Conservation (phyloP, 2,797 vertebrate species). For the Erpetoichthys calabaricus region DNA sequence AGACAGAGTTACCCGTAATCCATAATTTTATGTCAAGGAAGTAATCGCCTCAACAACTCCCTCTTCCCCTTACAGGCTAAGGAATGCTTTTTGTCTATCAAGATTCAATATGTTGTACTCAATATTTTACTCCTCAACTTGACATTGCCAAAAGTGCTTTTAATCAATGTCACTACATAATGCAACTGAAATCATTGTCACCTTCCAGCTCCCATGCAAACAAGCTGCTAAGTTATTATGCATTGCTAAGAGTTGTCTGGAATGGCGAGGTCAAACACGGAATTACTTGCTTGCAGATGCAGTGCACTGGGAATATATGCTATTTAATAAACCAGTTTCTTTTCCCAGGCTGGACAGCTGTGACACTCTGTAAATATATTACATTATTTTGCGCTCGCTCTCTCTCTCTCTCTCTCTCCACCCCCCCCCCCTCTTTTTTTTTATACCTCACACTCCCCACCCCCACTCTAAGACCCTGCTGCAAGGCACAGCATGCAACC, state of each 20-base stretch:
- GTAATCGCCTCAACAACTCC: constrained; percentile 11
- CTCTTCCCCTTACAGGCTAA: constrained; percentile 14
- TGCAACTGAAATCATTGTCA: constrained; percentile 32
- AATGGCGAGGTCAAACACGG: constrained; percentile 17
- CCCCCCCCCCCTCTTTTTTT: constrained; percentile 2
- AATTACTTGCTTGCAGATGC: constrained; percentile 37
- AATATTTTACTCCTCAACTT: too few relatives aligned
- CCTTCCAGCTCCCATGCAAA: constrained; percentile 24
- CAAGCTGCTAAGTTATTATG: constrained; percentile 48
- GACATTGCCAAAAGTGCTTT: constrained; percentile 42
- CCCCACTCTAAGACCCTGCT: constrained; percentile 15
- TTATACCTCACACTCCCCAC: neutral
- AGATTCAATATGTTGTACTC: too few relatives aligned
- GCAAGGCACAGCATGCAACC: constrained; percentile 33
- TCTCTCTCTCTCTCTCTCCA: constrained; percentile 1
- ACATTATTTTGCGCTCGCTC: neutral
- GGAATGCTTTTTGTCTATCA: too few relatives aligned
- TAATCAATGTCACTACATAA: constrained; percentile 44
- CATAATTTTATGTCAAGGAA: too few relatives aligned
- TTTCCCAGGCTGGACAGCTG: constrained; percentile 24
- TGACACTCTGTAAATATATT: constrained; percentile 23
- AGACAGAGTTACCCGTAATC: too few relatives aligned
- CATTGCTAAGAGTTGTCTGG: constrained; percentile 47
- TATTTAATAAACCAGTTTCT: constrained; percentile 19
- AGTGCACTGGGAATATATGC: constrained; percentile 14